A percentile compares a stretch with the other conserved stretches of the same genome.
Conservation (phyloP, 2,888 invertebrate species). For the Papilio demoleus region DNA sequence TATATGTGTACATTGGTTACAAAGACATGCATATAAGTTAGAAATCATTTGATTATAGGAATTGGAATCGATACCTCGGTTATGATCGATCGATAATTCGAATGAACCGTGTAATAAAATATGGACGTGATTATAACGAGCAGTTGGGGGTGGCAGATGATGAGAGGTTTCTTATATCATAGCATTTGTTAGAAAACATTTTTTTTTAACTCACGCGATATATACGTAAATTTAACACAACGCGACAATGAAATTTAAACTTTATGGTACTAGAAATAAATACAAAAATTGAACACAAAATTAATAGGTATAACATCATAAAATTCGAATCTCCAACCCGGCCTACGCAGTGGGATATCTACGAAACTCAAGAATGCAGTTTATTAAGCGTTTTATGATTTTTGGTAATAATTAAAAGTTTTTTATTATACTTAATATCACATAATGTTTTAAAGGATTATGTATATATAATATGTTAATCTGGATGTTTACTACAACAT, state of each 20-base stretch:
- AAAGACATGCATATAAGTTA: no score
- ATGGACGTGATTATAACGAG: constrained; percentile 61
- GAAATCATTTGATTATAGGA: constrained; percentile 39
- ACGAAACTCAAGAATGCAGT: constrained; percentile 67
- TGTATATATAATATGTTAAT: neutral
- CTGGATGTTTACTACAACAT: no score
- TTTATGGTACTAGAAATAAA: constrained; percentile 40
- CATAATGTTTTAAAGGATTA: constrained; percentile 57
- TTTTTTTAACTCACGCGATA: constrained; percentile 29
- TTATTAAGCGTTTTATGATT: constrained; percentile 68
- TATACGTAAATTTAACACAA: neutral
- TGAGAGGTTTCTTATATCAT: constrained; percentile 41
- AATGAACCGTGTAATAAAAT: constrained; percentile 58
- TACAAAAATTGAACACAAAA: constrained; percentile 28
- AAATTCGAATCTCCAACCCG: constrained; percentile 60
- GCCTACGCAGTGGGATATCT: constrained; percentile 68
- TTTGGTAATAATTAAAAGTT: constrained; percentile 70
- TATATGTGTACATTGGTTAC: no score
- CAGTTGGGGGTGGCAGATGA: constrained; percentile 73
- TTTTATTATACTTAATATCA: constrained; percentile 69
- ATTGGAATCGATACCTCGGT: constrained; percentile 41
- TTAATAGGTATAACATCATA: constrained; percentile 32
- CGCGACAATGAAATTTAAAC: constrained; percentile 40
- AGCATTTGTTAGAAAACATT: constrained; percentile 38
- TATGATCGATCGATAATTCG: constrained; percentile 61